These are phyloP conservation scores for Eilema caniola DNA, from an alignment of 2,888 invertebrate genomes.

Conservation along the genomic window DNA sequence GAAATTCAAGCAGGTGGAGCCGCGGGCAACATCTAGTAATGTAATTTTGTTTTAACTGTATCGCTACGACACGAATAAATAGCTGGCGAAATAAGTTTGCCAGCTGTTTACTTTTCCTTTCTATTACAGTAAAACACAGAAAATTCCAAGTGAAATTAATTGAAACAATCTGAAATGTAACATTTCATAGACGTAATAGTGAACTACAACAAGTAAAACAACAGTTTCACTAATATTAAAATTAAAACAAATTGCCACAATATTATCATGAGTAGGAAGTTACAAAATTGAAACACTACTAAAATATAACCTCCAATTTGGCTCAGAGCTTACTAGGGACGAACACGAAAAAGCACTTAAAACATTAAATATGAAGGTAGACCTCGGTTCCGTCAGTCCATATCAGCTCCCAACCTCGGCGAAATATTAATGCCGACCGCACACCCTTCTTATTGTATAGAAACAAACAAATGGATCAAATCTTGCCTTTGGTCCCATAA, in stretches of 20 bases:
- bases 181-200: not conserved
- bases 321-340: slow-evolving; percentile 51
- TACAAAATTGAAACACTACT: slow-evolving; percentile 43
- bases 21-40: too few relatives aligned
- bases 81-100: not conserved
- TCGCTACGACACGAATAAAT: too few relatives aligned
- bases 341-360: slow-evolving; percentile 78
- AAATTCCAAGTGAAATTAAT: too few relatives aligned
- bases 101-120: too few relatives aligned
- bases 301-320: slow-evolving; percentile 50
- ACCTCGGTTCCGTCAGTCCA: slow-evolving; percentile 59
- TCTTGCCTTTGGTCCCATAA: slow-evolving; percentile 4
- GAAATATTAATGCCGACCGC: slow-evolving; percentile 61
- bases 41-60: too few relatives aligned
- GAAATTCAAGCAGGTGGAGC: too few relatives aligned
- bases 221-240: slow-evolving; percentile 26
- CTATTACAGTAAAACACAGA: too few relatives aligned
- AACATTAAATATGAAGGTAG: slow-evolving; percentile 78
- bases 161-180: too few relatives aligned
- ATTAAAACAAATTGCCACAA: slow-evolving; percentile 36
- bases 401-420: slow-evolving; percentile 54
- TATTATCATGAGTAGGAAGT: slow-evolving; percentile 30
- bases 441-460: slow-evolving; percentile 44
- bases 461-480: slow-evolving; percentile 42
- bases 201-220: not conserved